Conservation (phyloP, 2,797 vertebrate genomes). For the Rhynchotus rufescens region DNA sequence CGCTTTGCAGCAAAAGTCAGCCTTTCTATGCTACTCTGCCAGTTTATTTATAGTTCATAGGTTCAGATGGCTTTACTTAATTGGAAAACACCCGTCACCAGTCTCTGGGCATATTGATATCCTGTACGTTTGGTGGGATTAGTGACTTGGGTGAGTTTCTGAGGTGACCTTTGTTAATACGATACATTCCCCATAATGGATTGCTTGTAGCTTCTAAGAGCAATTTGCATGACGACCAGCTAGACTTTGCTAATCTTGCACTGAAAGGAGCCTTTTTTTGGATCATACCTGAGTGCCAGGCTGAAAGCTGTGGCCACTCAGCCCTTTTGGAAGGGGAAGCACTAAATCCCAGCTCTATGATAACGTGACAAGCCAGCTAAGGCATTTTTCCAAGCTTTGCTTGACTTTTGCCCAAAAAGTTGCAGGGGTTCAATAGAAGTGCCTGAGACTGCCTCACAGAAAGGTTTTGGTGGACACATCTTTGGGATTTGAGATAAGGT, state of each 20-base stretch:
- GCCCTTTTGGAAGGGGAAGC: not conserved
- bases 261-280: slow-evolving; percentile 7
- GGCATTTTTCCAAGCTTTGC: not conserved
- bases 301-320: not conserved
- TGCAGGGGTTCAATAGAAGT: not conserved
- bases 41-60: slow-evolving; percentile 75
- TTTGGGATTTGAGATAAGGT: not conserved
- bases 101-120: slow-evolving; percentile 60
- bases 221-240: slow-evolving; percentile 59
- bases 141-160: slow-evolving; percentile 63
- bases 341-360: not conserved
- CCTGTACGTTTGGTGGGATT: slow-evolving; percentile 59
- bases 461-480: not conserved
- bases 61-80: slow-evolving; percentile 71
- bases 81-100: slow-evolving; percentile 55
- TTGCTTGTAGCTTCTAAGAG: slow-evolving; percentile 57
- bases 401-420: not conserved
- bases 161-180: slow-evolving; percentile 72
- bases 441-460: not conserved
- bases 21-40: slow-evolving; percentile 26
- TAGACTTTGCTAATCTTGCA: slow-evolving; percentile 28
- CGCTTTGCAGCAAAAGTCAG: slow-evolving; percentile 21
- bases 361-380: not conserved
- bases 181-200: slow-evolving; percentile 62
- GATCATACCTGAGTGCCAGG: slow-evolving; percentile 2